phyloP scores from a whole-genome alignment of 2,113 vertebrate species.

The Cygnus atratus region DNA sequence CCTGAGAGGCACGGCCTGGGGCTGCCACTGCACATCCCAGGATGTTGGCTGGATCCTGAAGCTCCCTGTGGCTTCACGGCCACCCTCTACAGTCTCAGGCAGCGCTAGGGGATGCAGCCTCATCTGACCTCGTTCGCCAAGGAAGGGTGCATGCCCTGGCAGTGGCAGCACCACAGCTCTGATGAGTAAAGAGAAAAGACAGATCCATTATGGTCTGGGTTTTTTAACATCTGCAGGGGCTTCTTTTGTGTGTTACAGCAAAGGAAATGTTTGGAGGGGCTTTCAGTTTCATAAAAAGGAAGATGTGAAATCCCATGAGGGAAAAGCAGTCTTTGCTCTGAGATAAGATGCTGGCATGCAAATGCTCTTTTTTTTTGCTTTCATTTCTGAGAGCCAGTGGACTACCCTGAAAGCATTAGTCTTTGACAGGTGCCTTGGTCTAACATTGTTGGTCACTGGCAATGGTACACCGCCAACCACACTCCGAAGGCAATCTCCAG shows the following conservation, averaged over 20 bases:
- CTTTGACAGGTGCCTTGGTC: background rate
- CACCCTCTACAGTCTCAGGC: background rate
- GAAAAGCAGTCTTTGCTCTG: conserved; percentile 17
- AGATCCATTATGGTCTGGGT: background rate
- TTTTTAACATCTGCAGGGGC: background rate
- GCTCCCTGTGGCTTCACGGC: background rate
- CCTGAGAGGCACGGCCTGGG: background rate
- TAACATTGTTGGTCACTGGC: background rate
- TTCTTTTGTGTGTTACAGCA: background rate
- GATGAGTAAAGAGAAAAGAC: conserved; percentile 1
- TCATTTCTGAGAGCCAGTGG: background rate
- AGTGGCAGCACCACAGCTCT: background rate
- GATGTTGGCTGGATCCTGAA: background rate
- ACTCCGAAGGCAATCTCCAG: background rate
- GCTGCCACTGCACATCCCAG: background rate
- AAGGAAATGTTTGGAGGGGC: background rate
- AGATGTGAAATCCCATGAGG: background rate
- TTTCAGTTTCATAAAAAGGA: background rate
- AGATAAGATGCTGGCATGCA: conserved; percentile 28
- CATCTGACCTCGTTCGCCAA: background rate
- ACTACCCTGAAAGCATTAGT: background rate
- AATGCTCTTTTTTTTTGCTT: conserved; percentile 6
- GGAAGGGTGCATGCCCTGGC: background rate
- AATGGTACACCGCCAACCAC: background rate
- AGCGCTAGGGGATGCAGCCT: background rate